Evolutionary conservation across 2,888 invertebrate species (phyloP), one percentile per base, ranked within the genome.

Genomic region (Oligia latruncula): DNA sequence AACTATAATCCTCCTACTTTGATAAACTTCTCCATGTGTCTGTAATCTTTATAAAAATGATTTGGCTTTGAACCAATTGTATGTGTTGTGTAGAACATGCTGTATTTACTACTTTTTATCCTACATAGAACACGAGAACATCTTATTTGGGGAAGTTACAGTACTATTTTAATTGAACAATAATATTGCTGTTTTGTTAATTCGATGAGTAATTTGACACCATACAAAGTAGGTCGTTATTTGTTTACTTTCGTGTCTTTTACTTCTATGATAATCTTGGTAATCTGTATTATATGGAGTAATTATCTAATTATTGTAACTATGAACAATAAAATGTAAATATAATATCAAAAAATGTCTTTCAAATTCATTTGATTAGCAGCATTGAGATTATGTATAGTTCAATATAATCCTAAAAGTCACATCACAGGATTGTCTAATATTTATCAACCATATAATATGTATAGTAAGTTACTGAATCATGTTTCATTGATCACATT

Each of bases 311-410:
- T 29, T 68, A 65, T 29, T 74, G 68, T 78, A 79, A 78, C 70
- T 78, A 72, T 74, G 71, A 71, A 74, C 40, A 75, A 75, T 68
- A 74, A 74, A 86, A 43, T 85, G 84, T 83, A 80, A 86, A 80
- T 74, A 84, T 68, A 40, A 35, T 80, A 83, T 77, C 20, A 49
- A 74, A 74, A 74, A 74, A 46, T 65, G 60, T 73, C 64, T 71
- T 82, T 79, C 13, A 58, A 64, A 82, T 75, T 13, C 23, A 55
- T 73, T 83, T 74, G 52, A 70, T 64, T 40, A 49, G 29, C 60
- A 55, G 65, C 35, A 77, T 43, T 23, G 20, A 58, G 52, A 35
- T 71, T 62, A 40, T 49, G 46, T 58, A 29, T 15, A 17, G 15
- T 15, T 66, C 40, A 55, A 65, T 15, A 11, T 35, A 58, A 49